A percentile compares a stretch with the other conserved stretches of the same genome.
Evolutionary conservation across 37 sponge, comb jelly and placozoan genomes (phyloP).

Genomic region (Trichoplax adhaerens): DNA sequence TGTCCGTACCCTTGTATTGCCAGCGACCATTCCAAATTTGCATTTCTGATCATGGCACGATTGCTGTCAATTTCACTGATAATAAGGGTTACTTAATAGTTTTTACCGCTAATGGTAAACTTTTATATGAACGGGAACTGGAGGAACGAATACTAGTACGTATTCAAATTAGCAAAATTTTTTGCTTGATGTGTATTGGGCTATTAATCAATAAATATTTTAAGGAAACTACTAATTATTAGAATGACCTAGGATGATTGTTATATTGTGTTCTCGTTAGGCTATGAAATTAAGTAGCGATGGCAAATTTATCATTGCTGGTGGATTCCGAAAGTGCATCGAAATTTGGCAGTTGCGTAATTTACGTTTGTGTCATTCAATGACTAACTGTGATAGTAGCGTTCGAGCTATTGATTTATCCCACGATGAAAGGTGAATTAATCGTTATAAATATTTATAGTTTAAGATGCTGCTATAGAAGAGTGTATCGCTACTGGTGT

Average conservation of each 20-base stretch:
- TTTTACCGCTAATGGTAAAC: conserved; percentile 45
- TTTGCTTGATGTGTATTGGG: too few species aligned
- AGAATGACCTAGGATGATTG: not conserved
- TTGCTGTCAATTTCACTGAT: conserved; percentile 59
- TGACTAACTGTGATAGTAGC: conserved; percentile 22
- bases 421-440: conserved; percentile 28
- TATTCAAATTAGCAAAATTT: not conserved
- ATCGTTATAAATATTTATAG: too few species aligned
- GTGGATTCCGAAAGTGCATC: conserved; percentile 41
- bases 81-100: conserved; percentile 50
- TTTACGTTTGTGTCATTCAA: conserved; percentile 15
- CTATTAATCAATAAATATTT: too few species aligned
- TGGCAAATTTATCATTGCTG: conserved; percentile 35
- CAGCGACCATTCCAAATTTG: conserved; percentile 26
- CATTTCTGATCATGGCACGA: conserved; percentile 27
- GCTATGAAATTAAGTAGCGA: conserved; percentile 32
- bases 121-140: conserved; percentile 4
- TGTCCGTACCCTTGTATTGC: conserved; percentile 14
- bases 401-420: conserved; percentile 45
- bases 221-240: too few species aligned
- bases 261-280: conserved; percentile 24
- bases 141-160: not conserved
- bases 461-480: too few species aligned
- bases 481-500: too few species aligned
- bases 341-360: conserved; percentile 19